Evolutionary conservation across 2,888 invertebrate species (phyloP).

Genomic region (Antitype chi): DNA sequence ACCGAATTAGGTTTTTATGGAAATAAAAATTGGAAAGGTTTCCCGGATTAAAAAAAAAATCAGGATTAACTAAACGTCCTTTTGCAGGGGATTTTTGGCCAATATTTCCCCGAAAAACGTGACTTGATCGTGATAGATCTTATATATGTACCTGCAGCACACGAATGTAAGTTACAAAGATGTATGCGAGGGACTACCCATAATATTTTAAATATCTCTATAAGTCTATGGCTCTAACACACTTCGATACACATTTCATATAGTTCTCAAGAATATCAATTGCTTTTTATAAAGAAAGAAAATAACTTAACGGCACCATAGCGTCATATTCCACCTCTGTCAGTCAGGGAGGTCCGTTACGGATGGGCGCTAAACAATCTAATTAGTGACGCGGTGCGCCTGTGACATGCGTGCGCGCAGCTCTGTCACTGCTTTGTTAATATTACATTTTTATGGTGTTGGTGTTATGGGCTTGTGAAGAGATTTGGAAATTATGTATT

Average conservation of each 20-base stretch:
- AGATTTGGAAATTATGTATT: background rate
- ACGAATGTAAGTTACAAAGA: background rate
- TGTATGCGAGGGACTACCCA: background rate
- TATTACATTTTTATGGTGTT: conserved; percentile 24
- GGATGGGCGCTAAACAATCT: conserved; percentile 76
- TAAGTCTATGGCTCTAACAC: background rate
- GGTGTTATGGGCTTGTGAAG: conserved; percentile 9
- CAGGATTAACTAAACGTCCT: background rate
- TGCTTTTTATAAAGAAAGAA: conserved; percentile 26
- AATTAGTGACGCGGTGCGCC: conserved; percentile 71
- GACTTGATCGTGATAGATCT: background rate
- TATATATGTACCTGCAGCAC: background rate
- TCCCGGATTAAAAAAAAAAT: background rate
- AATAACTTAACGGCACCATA: conserved; percentile 31
- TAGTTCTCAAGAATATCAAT: background rate
- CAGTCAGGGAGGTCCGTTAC: conserved; percentile 70
- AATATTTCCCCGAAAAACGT: background rate
- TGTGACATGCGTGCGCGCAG: conserved; percentile 45
- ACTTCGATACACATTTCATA: background rate
- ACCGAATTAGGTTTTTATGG: background rate
- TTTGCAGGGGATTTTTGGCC: background rate
- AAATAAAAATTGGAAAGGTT: background rate
- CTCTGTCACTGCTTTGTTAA: conserved; percentile 50
- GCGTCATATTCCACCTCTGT: conserved; percentile 24
- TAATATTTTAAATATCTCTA: background rate